Evolutionary conservation across 2,113 vertebrate genomes (phyloP).

Genomic region (Platichthys stellatus): DNA sequence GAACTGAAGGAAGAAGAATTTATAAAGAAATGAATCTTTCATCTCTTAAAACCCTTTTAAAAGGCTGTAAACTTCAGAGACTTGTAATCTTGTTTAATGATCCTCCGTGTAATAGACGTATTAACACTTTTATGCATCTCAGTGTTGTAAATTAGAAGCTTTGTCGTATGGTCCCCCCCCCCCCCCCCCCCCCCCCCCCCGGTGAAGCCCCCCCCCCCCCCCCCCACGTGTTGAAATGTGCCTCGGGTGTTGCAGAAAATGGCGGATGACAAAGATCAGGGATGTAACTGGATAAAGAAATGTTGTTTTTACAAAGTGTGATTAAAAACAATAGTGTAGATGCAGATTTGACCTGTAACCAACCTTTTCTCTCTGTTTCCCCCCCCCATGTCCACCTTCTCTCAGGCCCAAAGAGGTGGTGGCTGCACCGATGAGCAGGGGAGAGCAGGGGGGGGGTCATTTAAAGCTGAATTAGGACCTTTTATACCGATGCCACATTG

Average conservation of each 20-base stretch:
- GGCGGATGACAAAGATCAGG: neutral
- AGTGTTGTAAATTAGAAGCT: slow-evolving; percentile 45
- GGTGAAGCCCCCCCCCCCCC: slow-evolving; percentile 11
- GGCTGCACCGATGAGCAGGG: slow-evolving; percentile 42
- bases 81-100: neutral
- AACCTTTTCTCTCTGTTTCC: slow-evolving; percentile 16
- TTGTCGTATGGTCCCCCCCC: slow-evolving; percentile 24
- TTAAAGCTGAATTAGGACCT: slow-evolving; percentile 79
- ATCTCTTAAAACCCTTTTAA: neutral
- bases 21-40: neutral
- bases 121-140: slow-evolving; percentile 42
- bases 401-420: slow-evolving; percentile 45
- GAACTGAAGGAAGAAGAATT: neutral
- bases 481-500: slow-evolving; percentile 81
- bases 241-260: neutral
- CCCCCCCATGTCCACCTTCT: neutral
- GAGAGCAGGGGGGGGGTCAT: slow-evolving; percentile 65
- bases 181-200: slow-evolving; percentile 44
- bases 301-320: neutral
- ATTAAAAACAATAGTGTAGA: slow-evolving; percentile 21
- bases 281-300: slow-evolving; percentile 29
- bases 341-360: slow-evolving; percentile 18
- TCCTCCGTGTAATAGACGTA: slow-evolving; percentile 20
- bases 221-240: slow-evolving; percentile 32
- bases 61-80: neutral